Percentiles rank a stretch among this genome's conserved stretches.
phyloP scores from a whole-genome alignment of 2,797 vertebrate genomes.

The Trichosurus vulpecula region DNA sequence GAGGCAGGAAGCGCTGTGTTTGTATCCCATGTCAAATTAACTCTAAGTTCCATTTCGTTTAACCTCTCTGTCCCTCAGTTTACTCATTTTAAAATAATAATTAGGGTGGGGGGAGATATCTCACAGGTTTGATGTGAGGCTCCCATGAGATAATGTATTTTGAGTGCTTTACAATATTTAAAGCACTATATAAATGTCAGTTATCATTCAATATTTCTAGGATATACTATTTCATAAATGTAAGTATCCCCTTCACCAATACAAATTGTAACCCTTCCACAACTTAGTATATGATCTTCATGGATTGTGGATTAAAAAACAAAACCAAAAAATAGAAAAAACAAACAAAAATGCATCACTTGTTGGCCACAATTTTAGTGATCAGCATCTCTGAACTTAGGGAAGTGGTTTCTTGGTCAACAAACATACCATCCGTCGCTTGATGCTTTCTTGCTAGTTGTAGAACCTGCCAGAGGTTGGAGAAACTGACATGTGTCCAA shows the following conservation, averaged over 20 bases:
- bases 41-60: background rate
- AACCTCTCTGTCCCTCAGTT: background rate
- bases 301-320: background rate
- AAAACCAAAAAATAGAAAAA: background rate
- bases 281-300: background rate
- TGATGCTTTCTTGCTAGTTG: background rate
- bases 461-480: background rate
- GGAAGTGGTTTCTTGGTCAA: background rate
- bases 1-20: background rate
- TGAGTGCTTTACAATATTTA: background rate
- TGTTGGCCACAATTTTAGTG: background rate
- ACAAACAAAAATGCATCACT: background rate
- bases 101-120: background rate
- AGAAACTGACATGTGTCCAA: background rate
- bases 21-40: background rate
- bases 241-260: background rate
- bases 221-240: background rate
- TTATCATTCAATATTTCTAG: background rate
- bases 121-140: background rate
- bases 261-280: background rate
- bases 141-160: background rate
- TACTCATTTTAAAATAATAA: background rate
- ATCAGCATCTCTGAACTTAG: background rate
- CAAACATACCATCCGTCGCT: background rate
- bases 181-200: background rate